Base-by-base conservation (phyloP, 2,888 invertebrate genomes). In the Dascillus cervinus region DNA sequence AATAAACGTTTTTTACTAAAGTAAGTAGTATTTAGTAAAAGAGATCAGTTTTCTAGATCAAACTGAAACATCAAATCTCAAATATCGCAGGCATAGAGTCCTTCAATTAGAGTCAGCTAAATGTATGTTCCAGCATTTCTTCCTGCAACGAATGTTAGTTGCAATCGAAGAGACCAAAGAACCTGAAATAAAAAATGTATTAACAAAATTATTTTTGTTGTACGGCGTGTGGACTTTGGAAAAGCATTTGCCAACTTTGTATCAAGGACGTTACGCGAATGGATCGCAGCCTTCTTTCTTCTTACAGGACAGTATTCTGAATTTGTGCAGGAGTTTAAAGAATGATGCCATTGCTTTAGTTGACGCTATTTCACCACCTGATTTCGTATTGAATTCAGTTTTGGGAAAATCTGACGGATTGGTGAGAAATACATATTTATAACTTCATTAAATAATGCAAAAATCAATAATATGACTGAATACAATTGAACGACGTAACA, bases 281-380 rank as follows among this genome's bases (percentile, higher is more conserved):
- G 72, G 72, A 20, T 60, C 66, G 0, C 27, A 56, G 12, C 72
- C 78, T 24, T 74, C 78, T 0, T 59, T 71, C 22, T 52, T 75
- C 1, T 69, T 88, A 6, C 77, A 83, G 24, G 73, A 77, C 29
- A 77, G 75, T 1, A 75, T 86, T 26, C 57, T 88, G 30, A 60
- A 60, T 2, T 59, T 80, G 19, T 79, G 88, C 55, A 52, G 62
- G 0, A 54, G 61, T 14, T 44, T 87, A 3, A 75, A 80, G 49
- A 69, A 78, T 8, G 81, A 88, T 24, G 78, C 84, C 0, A 76
- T 89, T 1, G 56, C 81, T 1, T 67, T 92, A 12, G 80, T 75
- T 0, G 92, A 94, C 66, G 76, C 77, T 0, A 70, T 92, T 26
- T 86, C 91, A 0, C 89, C 88, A 1, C 82, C 87, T 0, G 92